Conservation (phyloP, 2,888 invertebrate species). For the Pollenia amentaria region DNA sequence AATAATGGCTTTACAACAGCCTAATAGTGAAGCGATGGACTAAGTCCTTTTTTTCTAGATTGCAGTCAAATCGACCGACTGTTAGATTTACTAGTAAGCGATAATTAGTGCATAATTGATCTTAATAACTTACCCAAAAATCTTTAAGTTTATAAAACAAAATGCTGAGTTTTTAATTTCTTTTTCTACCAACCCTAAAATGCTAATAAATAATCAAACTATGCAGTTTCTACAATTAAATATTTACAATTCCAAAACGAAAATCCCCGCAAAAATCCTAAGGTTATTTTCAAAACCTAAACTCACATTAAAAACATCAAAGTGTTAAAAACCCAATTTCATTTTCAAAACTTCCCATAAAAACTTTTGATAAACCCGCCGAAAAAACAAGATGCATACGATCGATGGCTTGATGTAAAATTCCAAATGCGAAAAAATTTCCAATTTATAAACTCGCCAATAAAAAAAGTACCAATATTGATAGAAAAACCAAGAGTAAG, state of each 20-base stretch:
- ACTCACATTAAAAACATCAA: not conserved
- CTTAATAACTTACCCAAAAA: no score
- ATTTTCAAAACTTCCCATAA: conserved; percentile 34
- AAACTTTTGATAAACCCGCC: conserved; percentile 64
- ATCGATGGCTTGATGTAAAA: conserved; percentile 29
- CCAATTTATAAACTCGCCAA: conserved; percentile 39
- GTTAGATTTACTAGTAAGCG: no score
- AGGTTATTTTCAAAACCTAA: not conserved
- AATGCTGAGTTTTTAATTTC: no score
- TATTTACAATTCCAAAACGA: not conserved
- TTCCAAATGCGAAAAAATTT: conserved; percentile 54
- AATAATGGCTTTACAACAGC: no score
- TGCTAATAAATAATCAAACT: no score
- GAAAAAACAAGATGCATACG: conserved; percentile 30
- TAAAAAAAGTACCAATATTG: conserved; percentile 1
- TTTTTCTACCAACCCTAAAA: no score
- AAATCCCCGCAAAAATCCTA: not conserved
- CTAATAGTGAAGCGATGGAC: no score
- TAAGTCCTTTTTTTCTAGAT: no score
- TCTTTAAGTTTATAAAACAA: no score
- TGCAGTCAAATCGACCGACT: no score
- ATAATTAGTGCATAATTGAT: no score
- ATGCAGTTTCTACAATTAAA: no score
- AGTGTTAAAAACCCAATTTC: not conserved
- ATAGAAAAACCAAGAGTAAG: conserved; percentile 47